phyloP scores from a whole-genome alignment of 30 jellyfish, hydroid and myxozoan species.

The Aurelia aurita region DNA sequence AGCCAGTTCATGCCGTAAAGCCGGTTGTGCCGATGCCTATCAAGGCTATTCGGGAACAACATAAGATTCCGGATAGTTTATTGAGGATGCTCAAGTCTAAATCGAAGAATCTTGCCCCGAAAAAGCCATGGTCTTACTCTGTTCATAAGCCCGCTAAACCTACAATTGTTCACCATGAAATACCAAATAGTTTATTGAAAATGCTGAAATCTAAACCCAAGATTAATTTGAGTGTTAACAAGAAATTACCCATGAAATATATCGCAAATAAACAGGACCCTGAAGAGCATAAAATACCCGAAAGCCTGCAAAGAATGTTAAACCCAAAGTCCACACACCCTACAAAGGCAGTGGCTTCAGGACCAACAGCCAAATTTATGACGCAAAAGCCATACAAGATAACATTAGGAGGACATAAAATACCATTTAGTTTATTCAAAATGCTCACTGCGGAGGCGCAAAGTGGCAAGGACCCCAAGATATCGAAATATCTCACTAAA shows the following conservation, averaged over 20 bases:
- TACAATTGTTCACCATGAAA: too few species aligned
- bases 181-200: too few species aligned
- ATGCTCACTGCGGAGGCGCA: slow-evolving; percentile 41
- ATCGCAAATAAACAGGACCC: not conserved
- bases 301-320: not conserved
- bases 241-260: not conserved
- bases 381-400: slow-evolving; percentile 46
- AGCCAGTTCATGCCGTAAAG: not conserved
- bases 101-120: too few species aligned
- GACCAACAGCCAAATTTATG: slow-evolving; percentile 1
- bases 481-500: slow-evolving; percentile 14
- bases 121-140: too few species aligned
- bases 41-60: not conserved
- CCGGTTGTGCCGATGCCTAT: not conserved
- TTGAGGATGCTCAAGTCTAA: not conserved
- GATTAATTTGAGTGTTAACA: too few species aligned
- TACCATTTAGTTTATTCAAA: slow-evolving; percentile 27
- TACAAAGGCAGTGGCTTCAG: not conserved
- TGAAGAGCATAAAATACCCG: not conserved
- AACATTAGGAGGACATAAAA: slow-evolving; percentile 23
- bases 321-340: not conserved
- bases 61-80: slow-evolving; percentile 4
- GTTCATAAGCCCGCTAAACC: too few species aligned
- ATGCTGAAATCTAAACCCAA: too few species aligned
- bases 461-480: slow-evolving; percentile 38